These are phyloP conservation scores for Suricata suricatta DNA, from an alignment of 2,113 vertebrate genomes.

Conservation along the genomic window DNA sequence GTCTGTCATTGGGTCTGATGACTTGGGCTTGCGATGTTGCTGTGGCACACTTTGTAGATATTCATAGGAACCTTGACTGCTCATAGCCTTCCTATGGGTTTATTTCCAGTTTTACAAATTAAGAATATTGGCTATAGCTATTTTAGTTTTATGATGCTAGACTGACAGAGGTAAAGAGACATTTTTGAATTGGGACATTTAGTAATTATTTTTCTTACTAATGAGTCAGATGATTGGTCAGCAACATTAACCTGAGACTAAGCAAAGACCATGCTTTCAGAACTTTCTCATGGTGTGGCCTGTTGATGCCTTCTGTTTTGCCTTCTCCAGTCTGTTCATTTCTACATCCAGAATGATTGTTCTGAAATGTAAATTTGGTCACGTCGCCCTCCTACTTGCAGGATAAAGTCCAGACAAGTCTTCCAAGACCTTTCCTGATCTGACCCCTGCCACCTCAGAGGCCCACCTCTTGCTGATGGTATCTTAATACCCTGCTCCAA, in stretches of 20 bases:
- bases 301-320: not conserved
- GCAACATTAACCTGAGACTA: not conserved
- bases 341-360: not conserved
- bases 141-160: constrained; percentile 20
- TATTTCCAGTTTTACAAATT: not conserved
- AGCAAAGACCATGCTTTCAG: not conserved
- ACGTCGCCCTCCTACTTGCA: not conserved
- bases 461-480: not conserved
- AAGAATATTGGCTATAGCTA: not conserved
- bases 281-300: not conserved
- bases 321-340: not conserved
- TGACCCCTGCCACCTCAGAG: not conserved
- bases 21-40: not conserved
- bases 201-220: not conserved
- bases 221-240: not conserved
- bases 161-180: not conserved
- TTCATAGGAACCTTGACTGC: not conserved
- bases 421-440: too few relatives aligned
- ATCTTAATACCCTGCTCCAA: not conserved
- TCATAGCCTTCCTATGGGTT: not conserved
- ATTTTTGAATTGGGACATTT: not conserved
- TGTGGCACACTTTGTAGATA: not conserved
- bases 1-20: not conserved
- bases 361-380: not conserved
- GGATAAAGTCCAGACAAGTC: not conserved